Evolutionary conservation across 2,888 invertebrate species (phyloP).

Genomic region (Seira ritae): DNA sequence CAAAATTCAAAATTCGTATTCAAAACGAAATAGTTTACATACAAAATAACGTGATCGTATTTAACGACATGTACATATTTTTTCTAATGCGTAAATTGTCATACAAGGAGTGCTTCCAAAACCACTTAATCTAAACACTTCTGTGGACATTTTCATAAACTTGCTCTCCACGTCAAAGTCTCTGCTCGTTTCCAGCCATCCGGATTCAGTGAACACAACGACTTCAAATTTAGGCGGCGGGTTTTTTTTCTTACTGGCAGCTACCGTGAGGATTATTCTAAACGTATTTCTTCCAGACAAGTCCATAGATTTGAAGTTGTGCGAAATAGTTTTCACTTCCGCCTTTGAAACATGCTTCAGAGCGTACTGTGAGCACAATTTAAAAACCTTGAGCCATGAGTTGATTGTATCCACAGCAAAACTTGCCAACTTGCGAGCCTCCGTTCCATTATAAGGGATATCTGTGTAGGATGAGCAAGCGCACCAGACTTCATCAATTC

Average conservation of each 20-base stretch:
- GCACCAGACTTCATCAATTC: slow-evolving; percentile 60
- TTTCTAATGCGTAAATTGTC: slow-evolving; percentile 29
- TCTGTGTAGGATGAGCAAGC: slow-evolving; percentile 31
- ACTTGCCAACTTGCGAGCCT: not conserved
- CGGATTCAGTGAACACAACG: slow-evolving; percentile 16
- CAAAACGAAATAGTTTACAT: too few relatives aligned
- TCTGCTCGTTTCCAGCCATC: not conserved
- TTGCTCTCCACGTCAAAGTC: not conserved
- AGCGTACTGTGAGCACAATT: not conserved
- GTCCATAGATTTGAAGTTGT: too few relatives aligned
- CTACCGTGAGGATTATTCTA: slow-evolving; percentile 2
- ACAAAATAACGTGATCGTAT: too few relatives aligned
- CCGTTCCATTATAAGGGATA: not conserved
- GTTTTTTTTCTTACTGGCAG: not conserved
- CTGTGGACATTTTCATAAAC: slow-evolving; percentile 38
- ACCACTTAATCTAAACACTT: slow-evolving; percentile 33
- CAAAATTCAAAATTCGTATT: too few relatives aligned
- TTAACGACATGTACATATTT: slow-evolving; percentile 52
- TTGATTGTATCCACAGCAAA: slow-evolving; percentile 39
- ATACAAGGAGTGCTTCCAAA: slow-evolving; percentile 21
- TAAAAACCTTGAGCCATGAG: slow-evolving; percentile 35
- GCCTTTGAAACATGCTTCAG: not conserved
- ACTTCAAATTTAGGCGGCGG: slow-evolving; percentile 31
- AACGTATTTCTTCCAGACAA: not conserved
- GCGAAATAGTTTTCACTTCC: slow-evolving; percentile 16